Percentiles rank a stretch among this genome's conserved stretches.
Conservation (phyloP, 2,888 invertebrate genomes). For the Phyllotreta cruciferae region DNA sequence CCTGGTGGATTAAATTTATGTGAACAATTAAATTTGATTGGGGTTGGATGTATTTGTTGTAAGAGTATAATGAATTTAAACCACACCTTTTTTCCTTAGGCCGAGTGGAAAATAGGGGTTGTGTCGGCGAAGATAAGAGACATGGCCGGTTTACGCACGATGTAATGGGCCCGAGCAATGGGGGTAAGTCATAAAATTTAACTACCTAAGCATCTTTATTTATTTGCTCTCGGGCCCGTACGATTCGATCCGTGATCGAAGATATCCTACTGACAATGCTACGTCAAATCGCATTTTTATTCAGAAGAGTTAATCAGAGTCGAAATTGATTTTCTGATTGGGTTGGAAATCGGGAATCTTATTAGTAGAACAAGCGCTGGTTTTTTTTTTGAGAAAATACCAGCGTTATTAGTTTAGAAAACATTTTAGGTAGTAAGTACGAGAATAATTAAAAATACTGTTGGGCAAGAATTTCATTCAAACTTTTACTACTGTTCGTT, state of each 20-base stretch:
- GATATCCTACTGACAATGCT: slow-evolving; percentile 26
- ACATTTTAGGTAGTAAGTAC: not conserved
- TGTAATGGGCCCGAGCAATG: slow-evolving; percentile 48
- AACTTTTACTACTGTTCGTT: not conserved
- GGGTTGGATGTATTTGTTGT: slow-evolving; percentile 34
- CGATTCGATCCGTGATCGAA: slow-evolving; percentile 33
- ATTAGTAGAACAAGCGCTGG: not conserved
- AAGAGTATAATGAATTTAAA: slow-evolving; percentile 37
- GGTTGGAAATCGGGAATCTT: not conserved
- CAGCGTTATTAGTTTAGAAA: not conserved
- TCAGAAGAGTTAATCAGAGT: slow-evolving; percentile 9
- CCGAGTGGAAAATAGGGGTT: slow-evolving; percentile 46
- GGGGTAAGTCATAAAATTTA: slow-evolving; percentile 49
- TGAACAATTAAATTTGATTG: slow-evolving; percentile 39
- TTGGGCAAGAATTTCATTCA: slow-evolving; percentile 6
- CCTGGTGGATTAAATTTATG: slow-evolving; percentile 35
- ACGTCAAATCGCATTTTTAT: slow-evolving; percentile 10
- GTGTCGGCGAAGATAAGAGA: slow-evolving; percentile 42
- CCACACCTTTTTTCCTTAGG: slow-evolving; percentile 41
- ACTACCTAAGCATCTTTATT: slow-evolving; percentile 45
- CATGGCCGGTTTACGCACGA: slow-evolving; percentile 51
- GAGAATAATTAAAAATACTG: slow-evolving; percentile 3
- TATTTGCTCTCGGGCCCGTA: slow-evolving; percentile 33
- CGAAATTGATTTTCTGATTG: slow-evolving; percentile 10
- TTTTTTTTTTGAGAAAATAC: too few species aligned